Percentiles rank a stretch among this genome's conserved stretches.
These are phyloP conservation scores for Anas bernieri DNA, from an alignment of 2,797 vertebrate genomes.

Conservation along the genomic window DNA sequence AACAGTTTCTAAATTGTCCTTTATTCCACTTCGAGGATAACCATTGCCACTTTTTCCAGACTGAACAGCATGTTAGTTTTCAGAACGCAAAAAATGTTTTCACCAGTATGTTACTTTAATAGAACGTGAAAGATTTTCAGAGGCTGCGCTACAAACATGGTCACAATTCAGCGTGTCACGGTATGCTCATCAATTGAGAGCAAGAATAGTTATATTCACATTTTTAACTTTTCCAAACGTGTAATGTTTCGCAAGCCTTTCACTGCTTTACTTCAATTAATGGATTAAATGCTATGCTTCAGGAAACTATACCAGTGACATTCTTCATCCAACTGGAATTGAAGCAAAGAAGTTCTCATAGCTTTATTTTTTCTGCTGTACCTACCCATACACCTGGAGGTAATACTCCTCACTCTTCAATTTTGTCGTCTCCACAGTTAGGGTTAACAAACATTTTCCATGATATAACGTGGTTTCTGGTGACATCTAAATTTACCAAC, in stretches of 20 bases:
- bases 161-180: neutral
- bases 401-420: neutral
- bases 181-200: neutral
- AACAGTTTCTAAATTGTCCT: neutral
- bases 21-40: neutral
- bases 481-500: neutral
- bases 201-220: neutral
- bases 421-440: neutral
- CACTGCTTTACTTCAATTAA: neutral
- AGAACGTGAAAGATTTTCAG: neutral
- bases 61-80: neutral
- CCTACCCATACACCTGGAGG: neutral
- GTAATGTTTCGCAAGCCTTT: neutral
- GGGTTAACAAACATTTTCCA: neutral
- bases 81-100: neutral
- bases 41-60: neutral
- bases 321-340: neutral
- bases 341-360: neutral
- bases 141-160: neutral
- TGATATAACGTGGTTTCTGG: neutral
- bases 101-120: neutral
- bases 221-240: neutral
- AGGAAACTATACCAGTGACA: neutral
- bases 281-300: neutral
- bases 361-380: neutral